Evolutionary conservation across 1,140 invertebrate species (phyloP), one percentile per base, ranked within the genome.

Genomic region (Eueides isabella): DNA sequence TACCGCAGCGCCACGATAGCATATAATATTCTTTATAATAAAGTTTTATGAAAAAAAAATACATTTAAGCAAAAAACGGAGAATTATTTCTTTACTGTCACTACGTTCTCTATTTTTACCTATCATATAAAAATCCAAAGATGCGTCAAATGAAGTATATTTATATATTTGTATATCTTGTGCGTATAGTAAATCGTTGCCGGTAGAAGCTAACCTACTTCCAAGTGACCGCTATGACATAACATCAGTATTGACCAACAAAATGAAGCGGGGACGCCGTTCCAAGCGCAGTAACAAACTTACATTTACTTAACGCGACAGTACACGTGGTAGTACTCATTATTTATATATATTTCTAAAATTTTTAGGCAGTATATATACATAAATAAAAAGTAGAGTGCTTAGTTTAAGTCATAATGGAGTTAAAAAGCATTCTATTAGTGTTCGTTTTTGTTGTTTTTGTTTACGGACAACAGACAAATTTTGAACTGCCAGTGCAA

Each of bases 401-500:
- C 2, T 28, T 61, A 41, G 33, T 63, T 70, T 12, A 26, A 65
- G 67, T 63, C 33, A 70, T 26, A 71, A 75, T 75, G 74, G 33
- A 75, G 64, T 26, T 70, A 5, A 30, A 33, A n/a, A 41, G 19
- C 5, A 5, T 72, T 44, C 9, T 48, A 77, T 29, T 66, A 70
- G 61, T 65, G 3, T 64, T 79, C 16, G 61, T 85, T 14, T 79
- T 87, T 62, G n/a, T 82, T 76, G 64, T 82, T 81, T 73, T 62
- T 64, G 44, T 61, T 70, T 70, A 61, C 11, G 67, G 84, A 63
- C 77, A 82, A 89, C 95, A 90, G 31, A 71, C 82, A 2, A 48
- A 80, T 41, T 97, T 87, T 94, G 95, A 97, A 80, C 81, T 97
- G 61, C 97, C 97, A 9, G 96, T 97, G 23, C 96, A 97, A 85